Base-by-base conservation (phyloP, 2,797 vertebrate genomes). In the Microctenopoma lineatum region DNA sequence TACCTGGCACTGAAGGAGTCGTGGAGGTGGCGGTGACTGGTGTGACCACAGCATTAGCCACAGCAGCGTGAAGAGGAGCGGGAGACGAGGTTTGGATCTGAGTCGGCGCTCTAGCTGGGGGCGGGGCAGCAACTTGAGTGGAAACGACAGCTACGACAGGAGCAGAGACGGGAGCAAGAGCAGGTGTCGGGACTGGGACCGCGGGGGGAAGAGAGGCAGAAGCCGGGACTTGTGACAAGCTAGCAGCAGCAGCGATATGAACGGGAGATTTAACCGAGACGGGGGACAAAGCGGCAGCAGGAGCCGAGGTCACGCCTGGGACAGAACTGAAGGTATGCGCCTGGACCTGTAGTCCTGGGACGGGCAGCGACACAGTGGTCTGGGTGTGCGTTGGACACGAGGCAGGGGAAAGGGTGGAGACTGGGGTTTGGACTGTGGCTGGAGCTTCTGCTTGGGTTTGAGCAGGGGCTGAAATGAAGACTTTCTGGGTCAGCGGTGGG, bases 1-100 rank as follows among this genome's bases (percentile, higher is more conserved):
- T 93, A 99, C 98, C 96, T 84, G 96, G 94, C 75, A 95, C 92
- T 32, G 95, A 92, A 0, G 96, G 95, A 58, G 93, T 95, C 7
- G 92, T 87, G 2, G 68, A 84, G 51, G 91, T 91, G 76, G 90
- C 87, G n/a, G 92, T 90, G 67, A 95, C 93, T 0, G 91, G 84
- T 3, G 91, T 93, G 71, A 93, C 91, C 0, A 90, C 78, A 5
- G 92, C 92, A 0, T 50, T 77, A 7, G 88, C 86, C 59, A 84
- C 78, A 16, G 84, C 70, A 11, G 87, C 84, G 1, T 85, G 88
- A 27, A 84, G 74, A 2, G 86, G 85, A 75, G 68, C 65, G 0
- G 83, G 83, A 34, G 80, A 73, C 0, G 87, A 54, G 11, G 68
- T 71, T 29, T 79, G 88, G 52, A 87, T 79, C 36, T 90, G 90